Evolutionary conservation across 2,113 vertebrate genomes (phyloP), one percentile per base, ranked within the genome.

Genomic region (Fregetta grallaria): DNA sequence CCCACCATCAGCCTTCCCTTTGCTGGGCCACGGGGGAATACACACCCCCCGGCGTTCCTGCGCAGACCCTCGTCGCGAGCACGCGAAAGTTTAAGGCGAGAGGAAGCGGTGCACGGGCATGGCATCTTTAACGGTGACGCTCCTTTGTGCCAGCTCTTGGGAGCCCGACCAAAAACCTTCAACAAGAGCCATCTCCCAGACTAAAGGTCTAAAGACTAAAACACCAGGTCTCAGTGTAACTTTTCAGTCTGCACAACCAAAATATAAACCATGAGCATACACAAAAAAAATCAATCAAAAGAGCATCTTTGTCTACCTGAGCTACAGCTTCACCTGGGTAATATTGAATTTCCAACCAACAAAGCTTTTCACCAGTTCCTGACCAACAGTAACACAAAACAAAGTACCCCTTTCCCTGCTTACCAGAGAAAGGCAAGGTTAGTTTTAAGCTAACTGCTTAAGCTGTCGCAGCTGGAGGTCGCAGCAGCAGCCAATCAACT

Each of bases 21-120:
- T 7, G 30, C 12, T 4, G 73, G 56, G 40, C 13, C 13, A 1
- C 13, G 11, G 53, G 52, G 38, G 13, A 18, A 17, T 16, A 4
- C n/a, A 1, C 23, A 3, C 23, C 7, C 18, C 5, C 16, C 11
- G 4, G 7, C 2, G 0, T 1, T 34, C 18, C 70, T 8, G 22
- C 10, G 3, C 34, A 19, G n/a, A 4, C 14, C 52, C 34, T 4
- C 13, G 2, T 14, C 20, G 15, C 3, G 7, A 59, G 66, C 62
- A 1, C 13, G 30, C 40, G 3, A 2, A 12, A 13, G 29, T 2
- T n/a, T 9, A 5, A 5, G 22, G 47, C 3, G 53, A 3, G 47
- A 44, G 58, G 38, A 4, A 6, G 47, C 1, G 11, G 32, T 21
- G 47, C 47, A 0, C 2, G 0, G 53, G 36, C 32, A 5, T 4